Percentiles rank a stretch among this genome's conserved stretches.
These are phyloP conservation scores for Musca domestica DNA, from an alignment of 1,140 invertebrate species.

Conservation along the genomic window DNA sequence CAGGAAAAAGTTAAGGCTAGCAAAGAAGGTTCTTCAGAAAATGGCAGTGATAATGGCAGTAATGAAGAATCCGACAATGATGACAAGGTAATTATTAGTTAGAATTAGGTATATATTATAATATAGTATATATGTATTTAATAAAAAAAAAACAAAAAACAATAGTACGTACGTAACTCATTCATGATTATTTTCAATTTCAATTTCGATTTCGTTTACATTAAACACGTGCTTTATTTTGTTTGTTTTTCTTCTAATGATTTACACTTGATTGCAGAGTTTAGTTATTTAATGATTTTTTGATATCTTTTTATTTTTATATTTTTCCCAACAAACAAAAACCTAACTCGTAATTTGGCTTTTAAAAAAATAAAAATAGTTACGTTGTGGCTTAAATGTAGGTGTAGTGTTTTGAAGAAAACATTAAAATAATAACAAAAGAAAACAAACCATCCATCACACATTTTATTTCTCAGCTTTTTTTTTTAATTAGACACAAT, in stretches of 20 bases:
- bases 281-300: neutral
- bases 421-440: neutral
- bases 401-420: conserved; percentile 5
- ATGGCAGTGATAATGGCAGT: conserved; percentile 69
- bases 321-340: neutral
- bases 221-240: neutral
- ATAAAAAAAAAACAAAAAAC: conserved; percentile 1
- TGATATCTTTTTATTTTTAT: neutral
- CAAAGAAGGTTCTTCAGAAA: conserved; percentile 76
- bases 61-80: conserved; percentile 85
- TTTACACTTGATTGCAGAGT: neutral
- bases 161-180: conserved; percentile 8
- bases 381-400: conserved; percentile 16
- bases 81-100: conserved; percentile 74
- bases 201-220: conserved; percentile 1
- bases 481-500: conserved; percentile 1
- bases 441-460: neutral
- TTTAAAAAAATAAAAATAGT: conserved; percentile 1
- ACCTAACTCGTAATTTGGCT: neutral
- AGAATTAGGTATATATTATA: conserved; percentile 26
- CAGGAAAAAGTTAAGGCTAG: conserved; percentile 57
- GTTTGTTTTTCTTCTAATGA: conserved; percentile 12
- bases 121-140: conserved; percentile 7
- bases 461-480: conserved; percentile 1
- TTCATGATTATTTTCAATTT: conserved; percentile 10